phyloP scores from a whole-genome alignment of 2,113 vertebrate genomes.

The Nothocercus julius region DNA sequence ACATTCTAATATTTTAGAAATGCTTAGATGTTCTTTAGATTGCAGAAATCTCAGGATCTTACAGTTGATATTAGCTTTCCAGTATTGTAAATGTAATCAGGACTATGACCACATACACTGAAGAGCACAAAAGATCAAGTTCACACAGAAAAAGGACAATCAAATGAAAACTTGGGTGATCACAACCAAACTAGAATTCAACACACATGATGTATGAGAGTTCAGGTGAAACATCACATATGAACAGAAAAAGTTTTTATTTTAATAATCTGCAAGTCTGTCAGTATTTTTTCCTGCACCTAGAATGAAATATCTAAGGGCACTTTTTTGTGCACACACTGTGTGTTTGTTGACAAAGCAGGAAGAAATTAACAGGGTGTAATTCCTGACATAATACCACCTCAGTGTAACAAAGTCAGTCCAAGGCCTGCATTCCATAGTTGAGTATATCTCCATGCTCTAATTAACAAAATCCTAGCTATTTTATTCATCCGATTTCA shows the following conservation, averaged over 20 bases:
- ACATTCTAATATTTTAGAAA: neutral
- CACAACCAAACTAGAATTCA: neutral
- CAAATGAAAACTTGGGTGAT: neutral
- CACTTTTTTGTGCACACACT: neutral
- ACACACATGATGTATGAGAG: fast-evolving
- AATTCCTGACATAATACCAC: neutral
- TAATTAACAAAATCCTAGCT: neutral
- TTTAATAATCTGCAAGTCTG: neutral
- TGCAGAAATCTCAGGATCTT: neutral
- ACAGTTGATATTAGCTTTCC: neutral
- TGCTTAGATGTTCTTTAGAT: neutral
- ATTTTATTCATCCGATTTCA: neutral
- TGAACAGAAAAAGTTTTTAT: neutral
- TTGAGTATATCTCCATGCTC: neutral
- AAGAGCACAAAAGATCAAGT: no score
- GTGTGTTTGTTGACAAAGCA: neutral
- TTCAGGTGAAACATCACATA: neutral
- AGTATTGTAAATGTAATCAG: neutral
- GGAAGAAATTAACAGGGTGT: neutral
- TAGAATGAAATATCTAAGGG: neutral
- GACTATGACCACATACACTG: neutral
- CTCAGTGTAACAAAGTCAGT: neutral
- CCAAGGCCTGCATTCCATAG: neutral
- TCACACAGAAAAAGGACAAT: neutral
- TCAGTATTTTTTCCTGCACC: neutral